phyloP scores from a whole-genome alignment of 2,113 vertebrate genomes.

The Malaclemys terrapin region DNA sequence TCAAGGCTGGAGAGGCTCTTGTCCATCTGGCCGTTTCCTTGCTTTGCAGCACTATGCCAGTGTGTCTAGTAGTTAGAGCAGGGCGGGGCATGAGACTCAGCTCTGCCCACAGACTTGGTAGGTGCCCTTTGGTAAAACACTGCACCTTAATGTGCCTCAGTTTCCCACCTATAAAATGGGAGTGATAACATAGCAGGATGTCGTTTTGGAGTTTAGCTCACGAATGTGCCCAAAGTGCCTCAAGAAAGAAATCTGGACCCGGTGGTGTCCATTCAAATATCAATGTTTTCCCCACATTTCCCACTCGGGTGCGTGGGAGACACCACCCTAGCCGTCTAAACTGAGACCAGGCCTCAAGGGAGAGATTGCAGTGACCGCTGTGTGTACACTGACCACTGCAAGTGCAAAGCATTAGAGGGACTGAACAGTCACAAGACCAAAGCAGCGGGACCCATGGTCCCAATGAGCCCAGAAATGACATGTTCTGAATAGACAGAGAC shows the following conservation, averaged over 20 bases:
- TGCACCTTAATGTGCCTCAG: too few relatives aligned
- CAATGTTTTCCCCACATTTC: background rate
- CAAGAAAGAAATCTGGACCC: background rate
- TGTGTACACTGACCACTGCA: background rate
- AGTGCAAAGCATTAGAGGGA: background rate
- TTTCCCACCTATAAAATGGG: too few relatives aligned
- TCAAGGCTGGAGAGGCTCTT: background rate
- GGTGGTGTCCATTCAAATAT: background rate
- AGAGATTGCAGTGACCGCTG: background rate
- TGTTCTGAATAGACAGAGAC: background rate
- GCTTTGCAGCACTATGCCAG: background rate
- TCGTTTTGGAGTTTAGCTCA: too few relatives aligned
- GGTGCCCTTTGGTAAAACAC: too few relatives aligned
- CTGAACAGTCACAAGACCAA: background rate
- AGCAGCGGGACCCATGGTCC: background rate
- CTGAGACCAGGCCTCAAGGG: background rate
- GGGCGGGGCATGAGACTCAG: too few relatives aligned
- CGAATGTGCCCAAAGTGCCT: too few relatives aligned
- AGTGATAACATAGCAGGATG: too few relatives aligned
- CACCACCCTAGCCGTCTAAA: background rate
- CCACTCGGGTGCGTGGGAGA: background rate
- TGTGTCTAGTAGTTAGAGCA: background rate
- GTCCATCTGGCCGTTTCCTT: fast-evolving
- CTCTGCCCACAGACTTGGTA: too few relatives aligned
- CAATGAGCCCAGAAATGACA: background rate